These are phyloP conservation scores for Andrena marginata DNA, from an alignment of 2,888 invertebrate genomes.

Conservation along the genomic window DNA sequence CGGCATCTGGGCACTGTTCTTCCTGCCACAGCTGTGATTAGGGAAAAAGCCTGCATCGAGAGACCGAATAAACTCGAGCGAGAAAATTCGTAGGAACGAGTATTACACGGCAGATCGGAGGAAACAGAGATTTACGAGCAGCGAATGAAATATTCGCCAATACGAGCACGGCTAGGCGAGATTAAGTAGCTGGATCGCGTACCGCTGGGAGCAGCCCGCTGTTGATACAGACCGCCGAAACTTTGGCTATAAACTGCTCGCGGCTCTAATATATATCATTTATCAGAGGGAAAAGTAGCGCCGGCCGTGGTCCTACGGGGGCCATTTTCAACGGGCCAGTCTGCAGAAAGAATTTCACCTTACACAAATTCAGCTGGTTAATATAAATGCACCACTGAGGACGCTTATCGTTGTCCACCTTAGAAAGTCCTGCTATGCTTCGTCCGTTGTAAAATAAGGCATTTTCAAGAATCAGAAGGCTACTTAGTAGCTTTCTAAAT, in stretches of 20 bases:
- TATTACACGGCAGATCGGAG: constrained; percentile 19
- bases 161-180: constrained; percentile 48
- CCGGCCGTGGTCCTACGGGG: constrained; percentile 30
- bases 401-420: constrained; percentile 2
- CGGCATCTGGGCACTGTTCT: not conserved
- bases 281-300: constrained; percentile 49
- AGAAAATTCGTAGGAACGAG: constrained; percentile 28
- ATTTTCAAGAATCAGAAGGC: not conserved
- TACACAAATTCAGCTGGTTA: constrained; percentile 14
- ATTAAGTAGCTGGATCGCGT: constrained; percentile 59
- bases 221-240: constrained; percentile 60
- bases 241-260: constrained; percentile 59
- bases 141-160: constrained; percentile 61
- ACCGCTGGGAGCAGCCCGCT: constrained; percentile 43
- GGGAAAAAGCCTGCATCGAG: not conserved
- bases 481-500: no score
- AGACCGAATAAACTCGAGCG: constrained; percentile 12
- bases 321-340: constrained; percentile 27
- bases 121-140: constrained; percentile 41
- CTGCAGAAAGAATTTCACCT: constrained; percentile 43
- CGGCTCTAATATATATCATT: constrained; percentile 53
- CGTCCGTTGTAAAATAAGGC: not conserved
- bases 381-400: constrained; percentile 25
- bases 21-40: not conserved
- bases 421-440: not conserved